Evolutionary conservation across 2,797 vertebrate genomes (phyloP).

Genomic region (Argentina silus): DNA sequence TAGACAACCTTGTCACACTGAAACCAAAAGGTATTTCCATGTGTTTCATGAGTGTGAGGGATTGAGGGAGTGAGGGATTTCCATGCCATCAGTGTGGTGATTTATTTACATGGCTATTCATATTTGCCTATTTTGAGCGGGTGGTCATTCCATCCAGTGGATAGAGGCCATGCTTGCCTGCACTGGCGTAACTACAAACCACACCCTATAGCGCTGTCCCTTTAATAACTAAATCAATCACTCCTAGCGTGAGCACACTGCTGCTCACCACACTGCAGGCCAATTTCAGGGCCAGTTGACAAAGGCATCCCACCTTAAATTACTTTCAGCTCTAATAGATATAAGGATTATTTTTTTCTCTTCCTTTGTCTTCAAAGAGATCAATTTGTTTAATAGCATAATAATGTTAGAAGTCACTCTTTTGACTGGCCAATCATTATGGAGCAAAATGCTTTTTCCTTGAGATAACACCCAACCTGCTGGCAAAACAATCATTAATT

Average conservation of each 20-base stretch:
- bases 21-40: not conserved
- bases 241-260: slow-evolving; percentile 25
- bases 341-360: slow-evolving; percentile 1
- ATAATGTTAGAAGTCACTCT: slow-evolving; percentile 2
- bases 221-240: slow-evolving; percentile 49
- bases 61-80: slow-evolving; percentile 55
- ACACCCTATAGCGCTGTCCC: slow-evolving; percentile 24
- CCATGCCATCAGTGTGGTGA: slow-evolving; percentile 39
- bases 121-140: not conserved
- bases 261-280: slow-evolving; percentile 19
- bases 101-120: slow-evolving; percentile 44
- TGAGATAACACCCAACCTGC: slow-evolving; percentile 3
- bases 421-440: not conserved
- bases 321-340: slow-evolving; percentile 18
- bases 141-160: not conserved
- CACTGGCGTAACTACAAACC: slow-evolving; percentile 22
- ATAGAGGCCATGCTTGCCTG: not conserved
- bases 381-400: not conserved
- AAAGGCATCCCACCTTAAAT: slow-evolving; percentile 38
- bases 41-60: slow-evolving; percentile 38
- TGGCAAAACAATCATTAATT: not conserved
- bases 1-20: not conserved
- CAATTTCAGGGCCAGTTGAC: slow-evolving; percentile 29
- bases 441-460: not conserved
- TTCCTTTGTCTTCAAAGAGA: not conserved